Conservation (phyloP, 2,113 vertebrate species). For the Micromys minutus region DNA sequence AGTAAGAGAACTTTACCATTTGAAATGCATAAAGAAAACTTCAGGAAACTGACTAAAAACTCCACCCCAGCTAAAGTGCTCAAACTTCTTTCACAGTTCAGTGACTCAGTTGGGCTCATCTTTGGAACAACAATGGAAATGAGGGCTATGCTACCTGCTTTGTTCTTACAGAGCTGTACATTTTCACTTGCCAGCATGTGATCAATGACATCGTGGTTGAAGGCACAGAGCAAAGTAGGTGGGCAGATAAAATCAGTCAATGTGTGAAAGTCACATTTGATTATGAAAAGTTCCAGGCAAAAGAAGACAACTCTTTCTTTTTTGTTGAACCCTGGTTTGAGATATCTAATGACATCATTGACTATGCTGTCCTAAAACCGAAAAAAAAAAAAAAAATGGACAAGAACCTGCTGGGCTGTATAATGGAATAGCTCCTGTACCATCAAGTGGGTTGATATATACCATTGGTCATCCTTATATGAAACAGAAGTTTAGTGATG, state of each 20-base stretch:
- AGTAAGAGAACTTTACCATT: not conserved
- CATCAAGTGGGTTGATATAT: not conserved
- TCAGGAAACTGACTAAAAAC: conserved; percentile 48
- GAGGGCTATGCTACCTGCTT: conserved; percentile 35
- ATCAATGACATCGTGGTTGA: not conserved
- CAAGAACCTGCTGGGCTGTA: not conserved
- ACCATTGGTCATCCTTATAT: conserved; percentile 64
- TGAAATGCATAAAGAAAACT: not conserved
- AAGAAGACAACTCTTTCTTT: conserved; percentile 35
- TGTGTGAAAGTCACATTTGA: conserved; percentile 49
- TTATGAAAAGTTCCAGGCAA: not conserved
- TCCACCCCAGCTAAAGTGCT: not conserved
- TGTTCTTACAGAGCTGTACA: not conserved
- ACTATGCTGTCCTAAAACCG: conserved; percentile 68
- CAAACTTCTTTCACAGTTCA: not conserved
- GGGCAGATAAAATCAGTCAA: not conserved
- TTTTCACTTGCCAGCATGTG: conserved; percentile 74
- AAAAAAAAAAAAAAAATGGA: conserved; percentile 32
- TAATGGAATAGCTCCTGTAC: not conserved
- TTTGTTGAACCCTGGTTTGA: conserved; percentile 11
- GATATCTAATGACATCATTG: not conserved
- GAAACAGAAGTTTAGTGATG: conserved; percentile 40
- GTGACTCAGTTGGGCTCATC: conserved; percentile 55
- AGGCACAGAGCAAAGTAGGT: not conserved
- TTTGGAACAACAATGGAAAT: not conserved